A percentile compares a stretch with the other conserved stretches of the same genome.
Evolutionary conservation across 2,113 vertebrate genomes (phyloP).

Genomic region (Oryzias javanicus): DNA sequence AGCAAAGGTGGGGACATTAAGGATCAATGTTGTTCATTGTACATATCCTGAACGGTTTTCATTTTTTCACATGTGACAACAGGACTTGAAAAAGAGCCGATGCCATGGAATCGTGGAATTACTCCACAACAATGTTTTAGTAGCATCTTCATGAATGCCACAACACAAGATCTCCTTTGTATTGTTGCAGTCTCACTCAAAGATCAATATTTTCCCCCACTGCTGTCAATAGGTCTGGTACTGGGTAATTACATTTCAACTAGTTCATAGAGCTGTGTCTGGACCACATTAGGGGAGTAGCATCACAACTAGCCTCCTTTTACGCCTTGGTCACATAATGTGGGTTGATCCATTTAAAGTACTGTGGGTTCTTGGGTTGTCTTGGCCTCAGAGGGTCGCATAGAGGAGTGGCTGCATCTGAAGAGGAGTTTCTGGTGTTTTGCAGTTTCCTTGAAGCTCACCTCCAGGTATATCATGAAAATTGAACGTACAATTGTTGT

Average conservation of each 20-base stretch:
- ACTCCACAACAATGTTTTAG: background rate
- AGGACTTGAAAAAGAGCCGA: background rate
- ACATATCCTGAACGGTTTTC: no score
- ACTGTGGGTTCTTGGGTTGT: no score
- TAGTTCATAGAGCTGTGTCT: background rate
- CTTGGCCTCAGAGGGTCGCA: no score
- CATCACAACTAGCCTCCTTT: background rate
- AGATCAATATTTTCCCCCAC: background rate
- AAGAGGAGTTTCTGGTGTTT: no score
- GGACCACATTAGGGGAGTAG: background rate
- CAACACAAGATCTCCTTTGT: background rate
- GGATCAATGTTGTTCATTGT: no score
- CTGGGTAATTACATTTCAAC: background rate
- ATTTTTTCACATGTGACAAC: no score
- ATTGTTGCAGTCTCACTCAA: background rate
- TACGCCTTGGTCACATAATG: background rate
- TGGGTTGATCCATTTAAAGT: no score
- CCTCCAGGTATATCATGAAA: no score
- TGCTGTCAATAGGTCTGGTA: background rate
- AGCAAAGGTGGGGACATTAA: no score
- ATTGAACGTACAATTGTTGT: no score
- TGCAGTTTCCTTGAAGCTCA: no score
- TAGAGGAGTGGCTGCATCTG: no score
- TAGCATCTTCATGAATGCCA: background rate
- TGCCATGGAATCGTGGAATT: background rate